A percentile compares a stretch with the other conserved stretches of the same genome.
Conservation (phyloP, 2,888 invertebrate genomes). For the Alitta virens region DNA sequence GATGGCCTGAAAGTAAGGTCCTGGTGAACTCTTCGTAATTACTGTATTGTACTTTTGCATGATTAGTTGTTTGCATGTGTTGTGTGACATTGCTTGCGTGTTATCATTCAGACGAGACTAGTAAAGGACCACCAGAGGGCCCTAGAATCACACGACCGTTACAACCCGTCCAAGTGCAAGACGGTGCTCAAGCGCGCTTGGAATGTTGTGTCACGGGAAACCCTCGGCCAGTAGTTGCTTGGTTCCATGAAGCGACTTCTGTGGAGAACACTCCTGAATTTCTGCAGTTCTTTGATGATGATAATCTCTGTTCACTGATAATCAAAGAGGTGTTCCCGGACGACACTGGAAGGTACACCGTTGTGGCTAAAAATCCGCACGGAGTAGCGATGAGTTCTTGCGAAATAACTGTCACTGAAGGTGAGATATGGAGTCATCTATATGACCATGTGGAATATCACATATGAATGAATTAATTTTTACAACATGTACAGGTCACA, state of each 20-base stretch:
- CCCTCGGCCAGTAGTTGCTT: constrained; percentile 64
- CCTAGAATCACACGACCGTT: constrained; percentile 41
- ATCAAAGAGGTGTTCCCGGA: constrained; percentile 68
- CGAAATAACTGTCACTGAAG: constrained; percentile 59
- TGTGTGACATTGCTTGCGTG: no score
- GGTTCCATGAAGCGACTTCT: constrained; percentile 76
- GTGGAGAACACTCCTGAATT: constrained; percentile 64
- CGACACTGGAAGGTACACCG: constrained; percentile 77
- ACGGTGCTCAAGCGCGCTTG: constrained; percentile 45
- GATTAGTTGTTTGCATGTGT: no score
- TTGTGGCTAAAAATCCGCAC: constrained; percentile 70
- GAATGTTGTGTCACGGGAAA: constrained; percentile 52
- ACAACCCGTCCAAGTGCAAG: constrained; percentile 35
- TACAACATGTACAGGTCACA: no score
- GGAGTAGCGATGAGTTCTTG: constrained; percentile 79
- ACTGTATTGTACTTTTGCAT: no score
- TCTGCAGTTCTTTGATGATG: constrained; percentile 58
- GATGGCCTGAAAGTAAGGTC: no score
- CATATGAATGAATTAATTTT: no score
- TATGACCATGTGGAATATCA: no score
- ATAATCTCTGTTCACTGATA: constrained; percentile 60
- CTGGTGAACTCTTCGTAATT: no score
- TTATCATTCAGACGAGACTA: background rate
- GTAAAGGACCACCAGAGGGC: constrained; percentile 22
- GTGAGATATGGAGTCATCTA: no score